phyloP scores from a whole-genome alignment of 1,140 invertebrate genomes.

The Trichonephila clavata region DNA sequence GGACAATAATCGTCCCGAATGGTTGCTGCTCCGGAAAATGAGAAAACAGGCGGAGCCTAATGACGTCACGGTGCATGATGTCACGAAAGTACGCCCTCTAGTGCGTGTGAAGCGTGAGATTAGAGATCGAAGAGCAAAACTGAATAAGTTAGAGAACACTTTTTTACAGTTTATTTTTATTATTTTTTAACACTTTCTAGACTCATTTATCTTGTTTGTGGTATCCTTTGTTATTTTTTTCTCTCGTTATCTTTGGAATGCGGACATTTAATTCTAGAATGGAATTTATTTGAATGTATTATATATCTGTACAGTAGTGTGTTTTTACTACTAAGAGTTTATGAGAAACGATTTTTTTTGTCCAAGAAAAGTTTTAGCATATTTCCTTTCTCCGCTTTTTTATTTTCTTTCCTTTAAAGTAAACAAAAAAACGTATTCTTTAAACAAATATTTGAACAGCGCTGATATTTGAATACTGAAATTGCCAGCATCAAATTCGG shows the following conservation, averaged over 20 bases:
- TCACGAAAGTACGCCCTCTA: constrained; percentile 55
- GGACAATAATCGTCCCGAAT: constrained; percentile 38
- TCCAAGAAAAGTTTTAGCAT: too few relatives aligned
- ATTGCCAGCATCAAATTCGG: not conserved
- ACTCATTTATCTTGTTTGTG: constrained; percentile 37
- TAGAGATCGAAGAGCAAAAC: constrained; percentile 29
- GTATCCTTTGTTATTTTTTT: constrained; percentile 22
- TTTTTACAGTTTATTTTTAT: not conserved
- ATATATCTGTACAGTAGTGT: not conserved
- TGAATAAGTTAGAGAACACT: not conserved
- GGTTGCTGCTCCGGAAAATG: constrained; percentile 51
- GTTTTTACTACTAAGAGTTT: not conserved
- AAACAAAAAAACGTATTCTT: not conserved
- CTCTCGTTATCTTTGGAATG: constrained; percentile 17
- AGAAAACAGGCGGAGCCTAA: constrained; percentile 52
- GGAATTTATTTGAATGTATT: constrained; percentile 46
- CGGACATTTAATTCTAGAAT: constrained; percentile 28
- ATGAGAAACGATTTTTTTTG: not conserved
- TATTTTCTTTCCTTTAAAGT: too few relatives aligned
- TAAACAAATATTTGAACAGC: constrained; percentile 9
- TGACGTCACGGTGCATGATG: constrained; percentile 53
- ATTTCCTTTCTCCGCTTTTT: too few relatives aligned
- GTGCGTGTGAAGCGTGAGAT: constrained; percentile 48
- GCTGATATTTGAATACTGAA: not conserved
- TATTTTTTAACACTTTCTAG: constrained; percentile 23